A percentile compares a stretch with the other conserved stretches of the same genome.
These are phyloP conservation scores for Phanerotoma sp. DNA, from an alignment of 2,888 invertebrate genomes.

Conservation along the genomic window DNA sequence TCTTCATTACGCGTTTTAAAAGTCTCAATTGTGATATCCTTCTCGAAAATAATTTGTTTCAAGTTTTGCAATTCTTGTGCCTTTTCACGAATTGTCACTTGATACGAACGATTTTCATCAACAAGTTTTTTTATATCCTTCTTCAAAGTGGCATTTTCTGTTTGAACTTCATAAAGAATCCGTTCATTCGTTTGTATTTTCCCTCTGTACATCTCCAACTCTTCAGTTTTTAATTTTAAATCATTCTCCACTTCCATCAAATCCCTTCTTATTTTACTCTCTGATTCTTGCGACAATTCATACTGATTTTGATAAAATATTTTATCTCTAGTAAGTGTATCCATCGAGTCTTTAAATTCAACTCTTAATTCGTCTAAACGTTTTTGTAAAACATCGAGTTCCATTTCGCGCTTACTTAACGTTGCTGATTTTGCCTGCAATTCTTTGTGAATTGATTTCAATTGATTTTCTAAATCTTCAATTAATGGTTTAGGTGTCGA, in stretches of 20 bases:
- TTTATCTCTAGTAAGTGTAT: constrained; percentile 61
- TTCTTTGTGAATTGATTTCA: constrained; percentile 63
- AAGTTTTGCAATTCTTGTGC: constrained; percentile 59
- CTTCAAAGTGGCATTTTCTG: constrained; percentile 61
- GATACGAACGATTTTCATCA: constrained; percentile 51
- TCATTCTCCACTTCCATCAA: constrained; percentile 62
- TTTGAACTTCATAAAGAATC: constrained; percentile 62
- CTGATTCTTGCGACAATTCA: constrained; percentile 61
- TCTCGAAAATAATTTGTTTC: constrained; percentile 54
- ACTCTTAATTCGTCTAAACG: constrained; percentile 63
- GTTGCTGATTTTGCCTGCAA: constrained; percentile 65
- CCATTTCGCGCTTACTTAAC: constrained; percentile 64
- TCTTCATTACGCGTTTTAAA: constrained; percentile 45
- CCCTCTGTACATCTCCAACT: constrained; percentile 59
- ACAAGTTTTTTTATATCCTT: constrained; percentile 61
- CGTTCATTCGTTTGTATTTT: constrained; percentile 61
- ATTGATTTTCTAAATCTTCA: constrained; percentile 54
- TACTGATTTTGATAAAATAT: constrained; percentile 63
- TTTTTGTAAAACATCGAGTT: constrained; percentile 59
- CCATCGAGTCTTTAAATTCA: constrained; percentile 62
- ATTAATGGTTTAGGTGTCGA: constrained; percentile 20
- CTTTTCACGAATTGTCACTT: constrained; percentile 58
- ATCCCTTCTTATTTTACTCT: constrained; percentile 61
- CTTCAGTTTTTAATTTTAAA: constrained; percentile 55
- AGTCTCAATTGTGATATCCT: constrained; percentile 46